A percentile compares a stretch with the other conserved stretches of the same genome.
Evolutionary conservation across 1,140 invertebrate species (phyloP).

Genomic region (Druon quercuslanigerum): DNA sequence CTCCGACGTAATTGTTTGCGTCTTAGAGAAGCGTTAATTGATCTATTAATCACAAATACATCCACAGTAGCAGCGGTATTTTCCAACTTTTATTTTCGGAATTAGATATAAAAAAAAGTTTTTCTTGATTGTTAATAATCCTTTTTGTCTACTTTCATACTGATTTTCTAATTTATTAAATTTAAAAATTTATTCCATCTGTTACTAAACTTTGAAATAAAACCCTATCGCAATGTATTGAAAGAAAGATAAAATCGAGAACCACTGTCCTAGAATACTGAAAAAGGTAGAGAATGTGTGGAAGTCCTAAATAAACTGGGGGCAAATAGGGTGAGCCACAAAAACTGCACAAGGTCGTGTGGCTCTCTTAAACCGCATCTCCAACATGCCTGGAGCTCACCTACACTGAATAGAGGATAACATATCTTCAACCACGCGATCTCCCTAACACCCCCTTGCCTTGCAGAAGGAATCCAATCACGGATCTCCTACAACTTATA

Average conservation of each 20-base stretch:
- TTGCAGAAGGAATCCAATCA: neutral
- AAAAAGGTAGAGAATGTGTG: slow-evolving; percentile 48
- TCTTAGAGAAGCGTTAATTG: no score
- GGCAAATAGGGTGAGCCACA: slow-evolving; percentile 53
- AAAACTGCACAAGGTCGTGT: slow-evolving; percentile 60
- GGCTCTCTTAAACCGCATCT: slow-evolving; percentile 41
- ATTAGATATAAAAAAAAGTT: no score
- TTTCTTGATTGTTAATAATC: no score
- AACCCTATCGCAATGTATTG: no score
- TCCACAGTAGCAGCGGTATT: no score
- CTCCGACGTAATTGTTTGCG: no score
- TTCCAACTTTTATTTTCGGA: no score
- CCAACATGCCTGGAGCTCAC: neutral
- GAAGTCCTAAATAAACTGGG: slow-evolving; percentile 59
- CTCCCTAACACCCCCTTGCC: neutral
- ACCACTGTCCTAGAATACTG: slow-evolving; percentile 51
- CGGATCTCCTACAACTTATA: neutral
- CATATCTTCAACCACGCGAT: neutral
- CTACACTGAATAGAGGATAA: neutral
- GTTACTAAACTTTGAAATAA: no score
- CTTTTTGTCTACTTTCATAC: no score
- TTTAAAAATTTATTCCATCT: no score
- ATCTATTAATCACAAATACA: no score
- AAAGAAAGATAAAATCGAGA: slow-evolving; percentile 50
- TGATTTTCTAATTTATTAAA: no score